Base-by-base conservation (phyloP, 2,888 invertebrate species). In the Anarsia innoxiella region DNA sequence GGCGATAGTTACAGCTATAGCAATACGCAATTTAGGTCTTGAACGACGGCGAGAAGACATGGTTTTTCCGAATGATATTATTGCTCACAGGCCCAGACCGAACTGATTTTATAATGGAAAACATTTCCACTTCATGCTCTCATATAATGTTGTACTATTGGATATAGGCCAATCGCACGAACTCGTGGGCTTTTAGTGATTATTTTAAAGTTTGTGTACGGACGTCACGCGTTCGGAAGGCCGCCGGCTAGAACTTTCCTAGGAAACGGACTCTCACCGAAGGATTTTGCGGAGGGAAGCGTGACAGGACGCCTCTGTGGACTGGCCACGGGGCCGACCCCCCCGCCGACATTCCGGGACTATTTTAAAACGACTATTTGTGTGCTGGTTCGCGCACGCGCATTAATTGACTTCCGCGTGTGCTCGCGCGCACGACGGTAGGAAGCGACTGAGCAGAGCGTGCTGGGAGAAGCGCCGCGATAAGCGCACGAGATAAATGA, bases 251-350 rank as follows among this genome's bases (percentile, higher is more conserved):
- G 23, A 59, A 57, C 63, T 64, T 62, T 59, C 57, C 50, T 44
- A 61, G 52, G 59, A 66, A 72, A 61, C 50, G 46, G 53, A 64
- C 66, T 71, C 80, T 82, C 77, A 83, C 83, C 83, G 67, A 70
- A 75, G 82, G 75, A 69, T 75, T 68, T 53, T 65, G 71, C 57
- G 72, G 70, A 53, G 72, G 53, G 63, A 76, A 83, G 57, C 84
- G 82, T 62, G 80, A 66, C 66, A 82, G 77, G 75, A 83, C 75
- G 71, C 79, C 89, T 56, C 89, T 89, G 58, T 87, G 88, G 53
- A 93, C 88, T 48, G 91, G 90, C 93, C 93, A 92, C 68, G 92
- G 92, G 56, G 88, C 90, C 68, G 89, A 88, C 60, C 86, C 86
- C 65, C 80, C 84, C 60, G 69, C 64, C 62, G 87, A 86, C 80